Percentiles rank a stretch among this genome's conserved stretches.
These are phyloP conservation scores for Eulimnadia texana DNA, from an alignment of 1,140 invertebrate species.

Conservation along the genomic window DNA sequence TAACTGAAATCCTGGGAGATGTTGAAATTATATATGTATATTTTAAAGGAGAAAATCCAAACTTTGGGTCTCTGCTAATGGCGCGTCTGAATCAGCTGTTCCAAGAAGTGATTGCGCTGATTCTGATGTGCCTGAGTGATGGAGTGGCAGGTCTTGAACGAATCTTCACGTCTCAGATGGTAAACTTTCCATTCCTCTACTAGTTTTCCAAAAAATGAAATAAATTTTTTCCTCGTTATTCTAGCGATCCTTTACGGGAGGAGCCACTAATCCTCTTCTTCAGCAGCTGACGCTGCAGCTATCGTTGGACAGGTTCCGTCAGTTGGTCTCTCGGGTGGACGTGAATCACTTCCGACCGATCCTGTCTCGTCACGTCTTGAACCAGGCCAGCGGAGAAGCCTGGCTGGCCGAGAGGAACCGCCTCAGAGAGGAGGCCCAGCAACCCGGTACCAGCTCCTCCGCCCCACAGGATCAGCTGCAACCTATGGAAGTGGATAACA, in stretches of 20 bases:
- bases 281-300: not conserved
- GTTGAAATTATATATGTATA: not conserved
- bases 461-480: not conserved
- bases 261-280: not conserved
- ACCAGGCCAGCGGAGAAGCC: not conserved
- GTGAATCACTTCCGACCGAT: not conserved
- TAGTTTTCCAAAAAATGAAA: not conserved
- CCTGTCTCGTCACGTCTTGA: not conserved
- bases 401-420: not conserved
- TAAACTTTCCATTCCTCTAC: conserved; percentile 22
- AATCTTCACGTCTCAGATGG: conserved; percentile 28
- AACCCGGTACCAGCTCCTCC: not conserved
- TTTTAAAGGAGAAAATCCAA: conserved; percentile 22
- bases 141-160: conserved; percentile 27
- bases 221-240: not conserved
- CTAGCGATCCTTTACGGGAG: not conserved
- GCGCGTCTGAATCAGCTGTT: conserved; percentile 17
- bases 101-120: conserved; percentile 27
- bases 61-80: conserved; percentile 19
- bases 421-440: not conserved
- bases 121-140: conserved; percentile 28
- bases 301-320: not conserved
- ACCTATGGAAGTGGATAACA: conserved; percentile 3
- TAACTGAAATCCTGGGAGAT: not conserved
- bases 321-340: not conserved